Base-by-base conservation (phyloP, 2,797 vertebrate species). In the Brotula barbata region DNA sequence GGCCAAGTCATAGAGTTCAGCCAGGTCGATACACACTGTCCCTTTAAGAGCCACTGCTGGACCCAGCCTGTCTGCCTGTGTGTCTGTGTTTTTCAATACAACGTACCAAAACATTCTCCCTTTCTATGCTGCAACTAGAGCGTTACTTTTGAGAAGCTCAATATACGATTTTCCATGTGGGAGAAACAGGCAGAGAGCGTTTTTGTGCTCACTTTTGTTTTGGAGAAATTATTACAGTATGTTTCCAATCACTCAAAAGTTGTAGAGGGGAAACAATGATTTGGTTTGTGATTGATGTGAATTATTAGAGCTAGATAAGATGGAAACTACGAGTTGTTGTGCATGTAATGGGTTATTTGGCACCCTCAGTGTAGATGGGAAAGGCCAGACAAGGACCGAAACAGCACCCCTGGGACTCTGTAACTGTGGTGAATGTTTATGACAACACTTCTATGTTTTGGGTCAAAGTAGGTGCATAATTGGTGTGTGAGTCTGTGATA, bases 81-180 rank as follows among this genome's bases (percentile, higher is more conserved):
- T 82, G 87, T 84, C 85, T 86, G 82, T 87, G 81, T 87, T 88
- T 81, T 85, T 87, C 77, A 85, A 62, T 78, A 79, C 83, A 80
- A 83, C 79, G 8, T 68, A 77, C 78, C 85, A 85, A 90, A 89
- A 87, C 83, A 83, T 87, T 83, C 73, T 79, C 63, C 40, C 71
- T 83, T 86, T 84, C 80, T 85, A 43, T 65, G 20, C 68, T 81
- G 80, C 76, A 83, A 85, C 86, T 82, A 69, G 83, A 90, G 83
- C 84, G 60, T 85, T 85, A 76, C 84, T 68, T 80, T 54, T 65
- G 58, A 75, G 65, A 57, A 68, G 70, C 76, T 71, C 49, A 83
- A 75, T 75, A 61, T 78, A 71, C 45, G 34, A 68, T 78, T 88
- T 87, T 82, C 75, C 77, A 52, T 68, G 71, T 76, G 77, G 68